Evolutionary conservation across 2,888 invertebrate species (phyloP).

Genomic region (Chalcosyrphus nemorum): DNA sequence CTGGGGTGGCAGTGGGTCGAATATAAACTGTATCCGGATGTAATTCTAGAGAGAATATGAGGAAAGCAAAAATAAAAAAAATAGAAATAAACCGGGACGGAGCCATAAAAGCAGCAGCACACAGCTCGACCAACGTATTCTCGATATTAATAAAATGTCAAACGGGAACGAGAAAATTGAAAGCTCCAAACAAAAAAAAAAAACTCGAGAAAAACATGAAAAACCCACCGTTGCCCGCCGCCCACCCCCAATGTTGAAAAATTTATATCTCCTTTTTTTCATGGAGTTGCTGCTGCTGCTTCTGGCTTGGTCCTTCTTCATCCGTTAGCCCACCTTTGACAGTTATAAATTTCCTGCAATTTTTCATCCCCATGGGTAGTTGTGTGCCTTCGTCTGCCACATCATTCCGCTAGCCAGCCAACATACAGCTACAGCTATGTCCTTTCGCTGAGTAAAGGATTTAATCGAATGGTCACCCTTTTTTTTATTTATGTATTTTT

Average conservation of each 20-base stretch:
- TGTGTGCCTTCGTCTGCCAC: slow-evolving; percentile 38
- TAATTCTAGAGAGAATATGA: slow-evolving; percentile 70
- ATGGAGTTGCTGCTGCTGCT: slow-evolving; percentile 24
- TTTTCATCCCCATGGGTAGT: slow-evolving; percentile 71
- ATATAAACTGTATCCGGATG: slow-evolving; percentile 73
- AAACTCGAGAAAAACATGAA: slow-evolving; percentile 45
- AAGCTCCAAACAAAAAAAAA: slow-evolving; percentile 44
- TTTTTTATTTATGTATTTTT: slow-evolving; percentile 66
- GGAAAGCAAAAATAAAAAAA: slow-evolving; percentile 21
- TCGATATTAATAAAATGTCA: slow-evolving; percentile 73
- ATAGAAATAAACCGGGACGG: slow-evolving; percentile 21
- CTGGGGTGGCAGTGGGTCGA: slow-evolving; percentile 38
- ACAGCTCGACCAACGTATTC: slow-evolving; percentile 69
- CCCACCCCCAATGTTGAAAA: slow-evolving; percentile 54
- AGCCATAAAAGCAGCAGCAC: slow-evolving; percentile 64
- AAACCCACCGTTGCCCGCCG: slow-evolving; percentile 34
- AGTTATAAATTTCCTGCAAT: slow-evolving; percentile 72
- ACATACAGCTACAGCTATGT: slow-evolving; percentile 39
- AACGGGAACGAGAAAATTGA: slow-evolving; percentile 72
- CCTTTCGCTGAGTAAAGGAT: slow-evolving; percentile 69
- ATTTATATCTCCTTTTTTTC: slow-evolving; percentile 65
- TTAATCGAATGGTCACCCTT: slow-evolving; percentile 73
- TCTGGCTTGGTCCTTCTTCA: slow-evolving; percentile 68
- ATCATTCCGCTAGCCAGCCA: slow-evolving; percentile 10
- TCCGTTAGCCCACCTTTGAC: slow-evolving; percentile 72